Conservation (phyloP, 2,113 vertebrate species). For the Synodontis membranacea region DNA sequence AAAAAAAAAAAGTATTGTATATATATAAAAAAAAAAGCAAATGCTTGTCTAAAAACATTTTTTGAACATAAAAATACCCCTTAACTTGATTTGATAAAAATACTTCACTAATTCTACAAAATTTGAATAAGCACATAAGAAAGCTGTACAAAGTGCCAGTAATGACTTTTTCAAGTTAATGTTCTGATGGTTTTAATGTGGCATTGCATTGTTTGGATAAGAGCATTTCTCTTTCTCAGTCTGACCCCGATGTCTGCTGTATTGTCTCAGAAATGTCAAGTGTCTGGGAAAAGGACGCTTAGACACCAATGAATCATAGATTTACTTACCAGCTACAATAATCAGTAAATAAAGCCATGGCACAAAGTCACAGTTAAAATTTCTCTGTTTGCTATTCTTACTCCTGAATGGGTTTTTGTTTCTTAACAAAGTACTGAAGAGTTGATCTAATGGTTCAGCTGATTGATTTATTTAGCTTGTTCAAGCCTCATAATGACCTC, state of each 20-base stretch:
- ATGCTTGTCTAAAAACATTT: too few species aligned
- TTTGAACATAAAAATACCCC: not conserved
- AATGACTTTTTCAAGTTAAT: too few species aligned
- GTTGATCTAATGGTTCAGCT: not conserved
- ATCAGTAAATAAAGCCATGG: not conserved
- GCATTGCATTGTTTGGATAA: not conserved
- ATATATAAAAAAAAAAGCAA: too few species aligned
- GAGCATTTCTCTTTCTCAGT: not conserved
- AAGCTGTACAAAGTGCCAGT: not conserved
- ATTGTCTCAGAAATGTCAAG: slow-evolving; percentile 15
- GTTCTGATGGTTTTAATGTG: not conserved
- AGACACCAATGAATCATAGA: not conserved
- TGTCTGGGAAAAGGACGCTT: not conserved
- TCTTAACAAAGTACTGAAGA: not conserved
- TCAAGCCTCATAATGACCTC: not conserved
- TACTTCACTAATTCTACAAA: not conserved
- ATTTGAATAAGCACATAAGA: not conserved
- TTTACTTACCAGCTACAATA: not conserved
- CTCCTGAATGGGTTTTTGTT: not conserved
- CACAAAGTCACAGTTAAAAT: not conserved
- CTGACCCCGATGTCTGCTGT: not conserved
- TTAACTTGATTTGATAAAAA: not conserved
- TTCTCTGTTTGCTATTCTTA: not conserved
- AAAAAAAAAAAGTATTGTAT: too few species aligned
- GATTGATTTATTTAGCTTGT: slow-evolving; percentile 3